phyloP scores from a whole-genome alignment of 2,797 vertebrate genomes.

The Cirrhinus mrigala region DNA sequence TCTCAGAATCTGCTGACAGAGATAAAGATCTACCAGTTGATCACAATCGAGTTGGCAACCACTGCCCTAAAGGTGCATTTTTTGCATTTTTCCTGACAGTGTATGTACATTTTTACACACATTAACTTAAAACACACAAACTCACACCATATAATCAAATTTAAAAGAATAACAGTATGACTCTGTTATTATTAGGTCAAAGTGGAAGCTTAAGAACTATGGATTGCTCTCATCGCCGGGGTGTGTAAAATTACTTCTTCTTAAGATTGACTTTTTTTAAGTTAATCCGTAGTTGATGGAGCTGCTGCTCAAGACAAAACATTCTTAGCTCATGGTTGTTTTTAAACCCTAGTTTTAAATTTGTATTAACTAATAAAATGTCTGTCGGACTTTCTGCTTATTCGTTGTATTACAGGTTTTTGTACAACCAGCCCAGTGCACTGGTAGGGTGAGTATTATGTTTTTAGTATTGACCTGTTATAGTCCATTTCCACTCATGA shows the following conservation, averaged over 20 bases:
- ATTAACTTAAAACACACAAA: background rate
- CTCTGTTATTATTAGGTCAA: background rate
- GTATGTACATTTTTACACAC: background rate
- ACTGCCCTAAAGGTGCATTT: background rate
- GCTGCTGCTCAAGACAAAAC: background rate
- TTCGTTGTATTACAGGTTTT: background rate
- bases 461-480: background rate
- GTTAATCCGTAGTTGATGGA: background rate
- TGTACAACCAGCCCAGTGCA: constrained; percentile 22
- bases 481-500: background rate
- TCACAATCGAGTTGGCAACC: no score
- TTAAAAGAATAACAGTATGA: background rate
- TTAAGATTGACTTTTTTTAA: background rate
- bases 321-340: background rate
- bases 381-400: background rate
- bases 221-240: background rate
- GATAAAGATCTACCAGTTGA: no score
- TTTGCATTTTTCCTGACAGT: background rate
- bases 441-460: constrained; percentile 8
- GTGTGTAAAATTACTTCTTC: constrained; percentile 2
- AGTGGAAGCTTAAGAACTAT: background rate
- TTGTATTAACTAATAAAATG: background rate
- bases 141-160: background rate
- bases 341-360: background rate
- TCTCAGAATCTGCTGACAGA: no score